A percentile compares a stretch with the other conserved stretches of the same genome.
Evolutionary conservation across 2,113 vertebrate genomes (phyloP).

Genomic region (Rattus norvegicus): DNA sequence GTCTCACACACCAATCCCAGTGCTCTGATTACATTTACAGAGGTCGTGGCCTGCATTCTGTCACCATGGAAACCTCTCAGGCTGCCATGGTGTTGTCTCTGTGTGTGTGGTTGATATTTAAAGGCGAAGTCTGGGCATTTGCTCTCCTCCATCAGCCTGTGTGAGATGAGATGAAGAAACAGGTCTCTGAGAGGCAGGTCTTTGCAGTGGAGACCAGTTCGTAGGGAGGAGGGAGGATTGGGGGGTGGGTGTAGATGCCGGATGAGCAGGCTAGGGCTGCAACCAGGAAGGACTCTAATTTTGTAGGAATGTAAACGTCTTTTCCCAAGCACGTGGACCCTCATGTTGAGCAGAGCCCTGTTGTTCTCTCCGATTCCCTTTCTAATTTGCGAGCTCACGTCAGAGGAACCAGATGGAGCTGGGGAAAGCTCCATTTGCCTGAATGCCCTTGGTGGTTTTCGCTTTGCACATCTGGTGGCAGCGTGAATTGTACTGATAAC

Average conservation of each 20-base stretch:
- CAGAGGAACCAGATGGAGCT: constrained; percentile 1
- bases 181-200: neutral
- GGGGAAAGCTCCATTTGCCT: constrained; percentile 2
- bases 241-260: neutral
- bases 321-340: neutral
- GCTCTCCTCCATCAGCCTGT: constrained; percentile 56
- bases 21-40: constrained; percentile 89
- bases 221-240: neutral
- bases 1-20: constrained; percentile 87
- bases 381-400: neutral
- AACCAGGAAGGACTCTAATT: neutral
- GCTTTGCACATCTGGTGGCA: constrained; percentile 62
- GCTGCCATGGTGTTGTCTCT: constrained; percentile 85
- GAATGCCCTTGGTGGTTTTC: constrained; percentile 50
- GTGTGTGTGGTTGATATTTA: constrained; percentile 85
- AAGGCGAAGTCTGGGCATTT: constrained; percentile 80
- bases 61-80: constrained; percentile 89
- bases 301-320: neutral
- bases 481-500: constrained; percentile 74
- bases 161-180: constrained; percentile 28
- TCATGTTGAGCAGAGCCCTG: neutral
- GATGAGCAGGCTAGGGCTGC: neutral
- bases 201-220: constrained; percentile 15
- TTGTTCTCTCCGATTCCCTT: neutral
- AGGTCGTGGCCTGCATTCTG: constrained; percentile 87